Percentiles rank a stretch among this genome's conserved stretches.
These are phyloP conservation scores for Okamejei kenojei DNA, from an alignment of 2,797 vertebrate genomes.

Conservation along the genomic window DNA sequence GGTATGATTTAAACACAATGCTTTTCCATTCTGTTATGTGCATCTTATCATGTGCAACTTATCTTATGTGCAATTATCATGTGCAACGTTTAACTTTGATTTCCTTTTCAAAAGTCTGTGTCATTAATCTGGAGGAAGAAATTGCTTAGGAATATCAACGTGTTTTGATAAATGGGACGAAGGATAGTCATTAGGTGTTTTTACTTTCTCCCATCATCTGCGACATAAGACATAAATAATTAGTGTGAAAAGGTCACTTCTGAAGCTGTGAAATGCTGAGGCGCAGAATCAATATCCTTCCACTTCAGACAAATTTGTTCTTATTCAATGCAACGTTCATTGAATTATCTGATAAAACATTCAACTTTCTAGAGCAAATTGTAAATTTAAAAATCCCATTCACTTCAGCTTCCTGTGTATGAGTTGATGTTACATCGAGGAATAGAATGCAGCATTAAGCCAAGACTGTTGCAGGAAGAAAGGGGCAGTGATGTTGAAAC, in stretches of 20 bases:
- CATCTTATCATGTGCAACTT: too few relatives aligned
- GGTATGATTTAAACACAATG: not conserved
- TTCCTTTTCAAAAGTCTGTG: too few relatives aligned
- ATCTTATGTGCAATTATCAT: too few relatives aligned
- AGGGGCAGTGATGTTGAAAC: not conserved
- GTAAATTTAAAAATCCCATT: slow-evolving; percentile 32
- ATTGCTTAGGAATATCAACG: not conserved
- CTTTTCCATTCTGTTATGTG: not conserved
- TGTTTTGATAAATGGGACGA: not conserved
- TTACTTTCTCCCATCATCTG: not conserved
- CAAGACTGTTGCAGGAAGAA: not conserved
- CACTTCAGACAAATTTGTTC: slow-evolving; percentile 20
- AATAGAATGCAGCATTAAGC: not conserved
- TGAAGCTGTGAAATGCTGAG: not conserved
- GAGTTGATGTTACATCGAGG: not conserved
- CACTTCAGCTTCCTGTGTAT: not conserved
- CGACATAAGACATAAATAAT: not conserved
- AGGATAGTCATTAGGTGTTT: not conserved
- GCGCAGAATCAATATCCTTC: not conserved
- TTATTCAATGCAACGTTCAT: not conserved
- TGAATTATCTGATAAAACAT: slow-evolving; percentile 33
- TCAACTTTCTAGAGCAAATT: not conserved
- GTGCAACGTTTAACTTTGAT: not conserved
- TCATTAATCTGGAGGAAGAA: slow-evolving; percentile 3
- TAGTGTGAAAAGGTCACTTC: not conserved